phyloP scores from a whole-genome alignment of 2,113 vertebrate genomes.

The Alectura lathami region DNA sequence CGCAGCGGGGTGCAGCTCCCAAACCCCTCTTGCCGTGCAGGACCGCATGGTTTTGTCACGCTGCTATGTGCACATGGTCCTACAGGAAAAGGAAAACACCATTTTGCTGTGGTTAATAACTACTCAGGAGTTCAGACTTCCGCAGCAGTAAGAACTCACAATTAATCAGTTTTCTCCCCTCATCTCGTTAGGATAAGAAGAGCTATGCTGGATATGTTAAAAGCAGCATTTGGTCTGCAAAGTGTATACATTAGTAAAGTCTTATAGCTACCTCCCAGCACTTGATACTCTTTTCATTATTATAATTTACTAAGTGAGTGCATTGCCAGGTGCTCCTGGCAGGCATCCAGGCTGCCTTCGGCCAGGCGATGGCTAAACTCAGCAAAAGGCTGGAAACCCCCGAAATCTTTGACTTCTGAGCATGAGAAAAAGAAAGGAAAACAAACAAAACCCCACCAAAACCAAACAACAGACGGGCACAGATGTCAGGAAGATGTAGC shows the following conservation, averaged over 20 bases:
- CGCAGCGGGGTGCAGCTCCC: background rate
- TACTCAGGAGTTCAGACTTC: background rate
- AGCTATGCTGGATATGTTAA: conserved; percentile 12
- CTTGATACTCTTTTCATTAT: conserved; percentile 29
- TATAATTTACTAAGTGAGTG: conserved; percentile 38
- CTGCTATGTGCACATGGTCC: rapidly evolving
- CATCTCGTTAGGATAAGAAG: background rate
- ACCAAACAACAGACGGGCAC: background rate
- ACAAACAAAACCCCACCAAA: background rate
- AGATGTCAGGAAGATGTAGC: background rate
- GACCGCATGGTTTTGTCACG: background rate
- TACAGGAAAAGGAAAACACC: background rate
- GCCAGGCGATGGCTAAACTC: background rate
- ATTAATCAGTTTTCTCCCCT: background rate
- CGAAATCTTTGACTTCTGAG: background rate
- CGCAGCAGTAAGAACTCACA: background rate
- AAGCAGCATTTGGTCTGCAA: conserved; percentile 21
- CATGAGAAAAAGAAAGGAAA: rapidly evolving
- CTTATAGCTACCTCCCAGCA: background rate
- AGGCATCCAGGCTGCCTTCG: conserved; percentile 17
- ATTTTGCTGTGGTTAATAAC: background rate
- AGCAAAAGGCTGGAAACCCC: background rate
- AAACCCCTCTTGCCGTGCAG: background rate
- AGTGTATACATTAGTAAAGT: background rate
- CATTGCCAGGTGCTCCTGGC: conserved; percentile 50